A percentile compares a stretch with the other conserved stretches of the same genome.
Evolutionary conservation across 2,888 invertebrate species (phyloP).

Genomic region (Uropetala carovei): DNA sequence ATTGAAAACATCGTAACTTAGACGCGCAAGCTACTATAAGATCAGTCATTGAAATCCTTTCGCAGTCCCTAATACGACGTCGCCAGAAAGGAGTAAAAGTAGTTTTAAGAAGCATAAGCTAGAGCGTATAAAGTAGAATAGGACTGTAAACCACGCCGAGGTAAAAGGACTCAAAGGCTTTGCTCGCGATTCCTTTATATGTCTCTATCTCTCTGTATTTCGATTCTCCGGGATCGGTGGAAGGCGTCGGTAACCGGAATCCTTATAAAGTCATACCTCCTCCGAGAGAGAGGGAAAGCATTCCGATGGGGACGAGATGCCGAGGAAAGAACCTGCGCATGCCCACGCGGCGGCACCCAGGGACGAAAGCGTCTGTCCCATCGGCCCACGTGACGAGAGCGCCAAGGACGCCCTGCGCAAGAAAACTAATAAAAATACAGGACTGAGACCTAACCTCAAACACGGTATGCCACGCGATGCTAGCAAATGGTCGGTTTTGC

Average conservation of each 20-base stretch:
- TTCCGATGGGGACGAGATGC: not conserved
- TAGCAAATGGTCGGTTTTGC: too few relatives aligned
- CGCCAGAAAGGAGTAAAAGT: not conserved
- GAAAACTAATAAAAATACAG: not conserved
- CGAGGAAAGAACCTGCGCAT: not conserved
- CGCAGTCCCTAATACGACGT: not conserved
- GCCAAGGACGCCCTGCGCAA: slow-evolving; percentile 63
- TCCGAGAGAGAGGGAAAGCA: not conserved
- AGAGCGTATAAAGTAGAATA: not conserved
- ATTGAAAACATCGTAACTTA: not conserved
- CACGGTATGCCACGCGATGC: too few relatives aligned
- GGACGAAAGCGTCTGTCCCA: not conserved
- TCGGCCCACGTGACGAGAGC: slow-evolving; percentile 61
- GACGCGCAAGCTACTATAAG: not conserved
- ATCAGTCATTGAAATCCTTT: not conserved
- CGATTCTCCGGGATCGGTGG: not conserved
- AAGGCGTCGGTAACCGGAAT: not conserved
- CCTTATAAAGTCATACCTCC: not conserved
- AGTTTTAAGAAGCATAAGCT: not conserved
- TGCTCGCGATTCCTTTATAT: not conserved
- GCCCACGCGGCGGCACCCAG: slow-evolving; percentile 12
- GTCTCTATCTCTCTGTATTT: not conserved
- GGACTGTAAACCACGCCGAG: not conserved
- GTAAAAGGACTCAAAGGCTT: too few relatives aligned
- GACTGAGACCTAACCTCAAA: not conserved